Percentiles rank a stretch among this genome's conserved stretches.
phyloP scores from a whole-genome alignment of 2,113 vertebrate species.

The Prietella phreatophila region DNA sequence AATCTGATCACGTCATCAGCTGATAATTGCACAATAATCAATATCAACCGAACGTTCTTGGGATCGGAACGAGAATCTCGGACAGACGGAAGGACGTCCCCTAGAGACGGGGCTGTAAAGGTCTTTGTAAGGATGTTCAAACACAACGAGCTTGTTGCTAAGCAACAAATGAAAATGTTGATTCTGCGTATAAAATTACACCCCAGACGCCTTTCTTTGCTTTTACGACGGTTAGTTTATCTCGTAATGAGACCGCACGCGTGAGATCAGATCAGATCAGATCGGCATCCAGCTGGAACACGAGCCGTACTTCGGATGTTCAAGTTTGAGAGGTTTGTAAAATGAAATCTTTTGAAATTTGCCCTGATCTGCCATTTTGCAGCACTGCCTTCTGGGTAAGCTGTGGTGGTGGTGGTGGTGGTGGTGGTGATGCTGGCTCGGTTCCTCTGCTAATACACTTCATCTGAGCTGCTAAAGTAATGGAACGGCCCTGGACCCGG shows the following conservation, averaged over 20 bases:
- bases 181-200: neutral
- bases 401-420: neutral
- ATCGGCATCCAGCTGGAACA: neutral
- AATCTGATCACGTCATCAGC: neutral
- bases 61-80: neutral
- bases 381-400: neutral
- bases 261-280: neutral
- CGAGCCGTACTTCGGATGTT: neutral
- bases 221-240: neutral
- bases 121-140: neutral
- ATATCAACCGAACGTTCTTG: neutral
- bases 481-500: neutral
- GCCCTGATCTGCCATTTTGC: no score
- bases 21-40: neutral
- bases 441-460: neutral
- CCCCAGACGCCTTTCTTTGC: neutral
- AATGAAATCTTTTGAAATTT: neutral
- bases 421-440: neutral
- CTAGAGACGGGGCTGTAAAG: neutral
- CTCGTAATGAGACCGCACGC: neutral
- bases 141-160: neutral
- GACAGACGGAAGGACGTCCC: neutral
- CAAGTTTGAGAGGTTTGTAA: neutral
- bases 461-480: neutral
- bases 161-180: neutral